Evolutionary conservation across 2,888 invertebrate genomes (phyloP).

Genomic region (Arge pagana): DNA sequence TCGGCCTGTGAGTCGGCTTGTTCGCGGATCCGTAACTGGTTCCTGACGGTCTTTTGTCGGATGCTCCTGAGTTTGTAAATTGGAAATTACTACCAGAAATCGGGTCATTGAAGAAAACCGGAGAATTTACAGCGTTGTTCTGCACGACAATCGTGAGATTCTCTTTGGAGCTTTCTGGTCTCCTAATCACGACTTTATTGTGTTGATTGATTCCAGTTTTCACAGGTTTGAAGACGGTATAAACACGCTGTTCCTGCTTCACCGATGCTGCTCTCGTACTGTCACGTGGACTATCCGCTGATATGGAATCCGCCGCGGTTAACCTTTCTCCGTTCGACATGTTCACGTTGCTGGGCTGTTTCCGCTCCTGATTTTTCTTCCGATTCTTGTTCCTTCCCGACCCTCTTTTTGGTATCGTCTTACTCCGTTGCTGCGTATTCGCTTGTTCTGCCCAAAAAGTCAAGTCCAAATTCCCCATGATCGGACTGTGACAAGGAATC

Average conservation of each 20-base stretch:
- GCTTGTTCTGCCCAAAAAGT: slow-evolving; percentile 66
- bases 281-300: no score
- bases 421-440: slow-evolving; percentile 29
- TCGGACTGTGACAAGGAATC: slow-evolving; percentile 62
- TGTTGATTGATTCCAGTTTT: slow-evolving; percentile 46
- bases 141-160: slow-evolving; percentile 50
- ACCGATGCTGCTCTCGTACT: no score
- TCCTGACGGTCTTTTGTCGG: no score
- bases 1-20: neutral
- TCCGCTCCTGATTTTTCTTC: neutral
- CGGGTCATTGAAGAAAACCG: slow-evolving; percentile 47
- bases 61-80: no score
- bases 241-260: no score
- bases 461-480: slow-evolving; percentile 64
- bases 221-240: slow-evolving; percentile 37
- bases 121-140: slow-evolving; percentile 50
- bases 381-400: neutral
- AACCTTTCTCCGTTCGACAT: no score
- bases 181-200: slow-evolving; percentile 43
- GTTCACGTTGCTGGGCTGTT: neutral
- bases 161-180: slow-evolving; percentile 43
- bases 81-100: slow-evolving; percentile 39
- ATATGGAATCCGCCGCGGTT: no score
- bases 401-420: neutral
- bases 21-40: no score